Conservation (phyloP, 2,797 vertebrate species). For the Schizopygopsis malacanthus region DNA sequence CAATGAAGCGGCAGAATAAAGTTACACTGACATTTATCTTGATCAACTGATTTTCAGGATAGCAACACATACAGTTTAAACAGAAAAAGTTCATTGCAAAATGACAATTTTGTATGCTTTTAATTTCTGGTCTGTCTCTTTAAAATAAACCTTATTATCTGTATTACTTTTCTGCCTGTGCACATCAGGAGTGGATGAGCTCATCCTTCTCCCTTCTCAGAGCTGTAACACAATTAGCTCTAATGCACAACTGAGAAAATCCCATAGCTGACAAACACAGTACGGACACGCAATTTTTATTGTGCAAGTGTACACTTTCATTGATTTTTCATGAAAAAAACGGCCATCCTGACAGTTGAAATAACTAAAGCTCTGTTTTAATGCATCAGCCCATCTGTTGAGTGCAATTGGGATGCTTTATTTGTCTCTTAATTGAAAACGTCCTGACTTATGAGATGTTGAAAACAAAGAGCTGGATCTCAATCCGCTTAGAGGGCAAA, state of each 20-base stretch:
- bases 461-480: not conserved
- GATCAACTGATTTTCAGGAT: not conserved
- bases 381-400: constrained; percentile 15
- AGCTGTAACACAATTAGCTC: constrained; percentile 24
- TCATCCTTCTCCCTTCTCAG: constrained; percentile 33
- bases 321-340: not conserved
- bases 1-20: not conserved
- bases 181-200: constrained; percentile 13
- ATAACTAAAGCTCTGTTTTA: not conserved
- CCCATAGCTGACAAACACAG: constrained; percentile 16
- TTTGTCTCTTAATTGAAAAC: not conserved
- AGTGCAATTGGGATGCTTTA: not conserved
- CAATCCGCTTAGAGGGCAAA: not conserved
- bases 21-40: not conserved
- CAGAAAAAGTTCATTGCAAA: not conserved
- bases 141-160: constrained; percentile 4
- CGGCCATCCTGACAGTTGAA: not conserved
- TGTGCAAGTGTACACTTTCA: not conserved
- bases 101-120: not conserved
- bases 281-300: not conserved
- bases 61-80: not conserved
- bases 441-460: not conserved
- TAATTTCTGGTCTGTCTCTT: not conserved
- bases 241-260: constrained; percentile 37
- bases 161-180: not conserved